Conservation (phyloP, 2,113 vertebrate genomes). For the Urocolius indicus region DNA sequence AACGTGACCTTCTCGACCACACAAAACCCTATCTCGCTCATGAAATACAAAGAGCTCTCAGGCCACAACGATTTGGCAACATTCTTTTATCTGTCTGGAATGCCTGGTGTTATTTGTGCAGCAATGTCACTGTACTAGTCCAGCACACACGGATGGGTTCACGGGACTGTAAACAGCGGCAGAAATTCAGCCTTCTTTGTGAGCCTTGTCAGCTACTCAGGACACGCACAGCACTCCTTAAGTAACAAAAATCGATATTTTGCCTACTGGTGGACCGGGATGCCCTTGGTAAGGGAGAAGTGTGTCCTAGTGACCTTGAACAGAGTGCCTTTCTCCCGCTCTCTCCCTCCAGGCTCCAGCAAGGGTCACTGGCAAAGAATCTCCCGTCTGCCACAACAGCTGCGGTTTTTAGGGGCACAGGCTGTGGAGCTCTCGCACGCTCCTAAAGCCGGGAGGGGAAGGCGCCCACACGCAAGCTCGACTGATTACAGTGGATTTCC, state of each 20-base stretch:
- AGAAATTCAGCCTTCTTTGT: not conserved
- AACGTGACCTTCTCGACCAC: not conserved
- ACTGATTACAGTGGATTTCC: not conserved
- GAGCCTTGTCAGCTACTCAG: not conserved
- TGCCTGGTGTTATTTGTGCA: not conserved
- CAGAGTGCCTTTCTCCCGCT: not conserved
- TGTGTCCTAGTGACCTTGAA: constrained; percentile 6
- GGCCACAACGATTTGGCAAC: not conserved
- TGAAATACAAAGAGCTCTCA: not conserved
- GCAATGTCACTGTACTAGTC: not conserved
- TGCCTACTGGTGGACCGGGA: not conserved
- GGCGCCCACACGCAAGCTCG: not conserved
- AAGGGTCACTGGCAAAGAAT: not conserved
- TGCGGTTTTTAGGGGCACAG: not conserved
- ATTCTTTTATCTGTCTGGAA: fast-evolving
- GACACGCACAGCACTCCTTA: not conserved
- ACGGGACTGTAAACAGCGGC: not conserved
- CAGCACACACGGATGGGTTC: not conserved
- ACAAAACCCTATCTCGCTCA: not conserved
- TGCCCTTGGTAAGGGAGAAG: not conserved
- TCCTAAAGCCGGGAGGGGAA: not conserved
- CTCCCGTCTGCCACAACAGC: not conserved
- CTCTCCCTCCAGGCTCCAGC: not conserved
- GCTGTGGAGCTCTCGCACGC: not conserved
- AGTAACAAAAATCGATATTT: constrained; percentile 6